phyloP scores from a whole-genome alignment of 2,113 vertebrate species.

The Potamarius usumacintae region DNA sequence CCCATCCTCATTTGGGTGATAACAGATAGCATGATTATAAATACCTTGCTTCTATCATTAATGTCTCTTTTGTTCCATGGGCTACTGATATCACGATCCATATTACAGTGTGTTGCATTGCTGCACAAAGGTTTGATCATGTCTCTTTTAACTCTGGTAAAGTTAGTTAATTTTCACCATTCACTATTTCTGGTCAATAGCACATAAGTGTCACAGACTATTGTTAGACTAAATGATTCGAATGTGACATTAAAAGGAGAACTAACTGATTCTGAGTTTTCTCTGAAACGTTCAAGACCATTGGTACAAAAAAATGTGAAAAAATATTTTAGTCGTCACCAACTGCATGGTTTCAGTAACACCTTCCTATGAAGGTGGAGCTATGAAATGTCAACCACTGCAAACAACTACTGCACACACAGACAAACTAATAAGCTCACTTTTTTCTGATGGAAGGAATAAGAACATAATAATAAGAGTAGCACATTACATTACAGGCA shows the following conservation, averaged over 20 bases:
- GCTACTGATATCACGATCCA: background rate
- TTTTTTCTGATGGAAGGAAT: background rate
- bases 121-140: background rate
- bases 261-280: background rate
- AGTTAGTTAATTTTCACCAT: background rate
- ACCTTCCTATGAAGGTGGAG: background rate
- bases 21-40: too few species aligned
- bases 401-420: background rate
- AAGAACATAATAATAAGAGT: background rate
- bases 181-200: background rate
- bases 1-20: too few species aligned
- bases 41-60: too few species aligned
- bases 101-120: background rate
- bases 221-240: background rate
- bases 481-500: too few species aligned
- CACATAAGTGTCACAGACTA: background rate
- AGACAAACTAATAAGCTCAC: background rate
- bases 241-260: background rate
- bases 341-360: background rate
- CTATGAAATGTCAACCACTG: background rate
- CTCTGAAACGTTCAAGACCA: background rate
- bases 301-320: background rate
- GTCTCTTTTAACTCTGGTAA: background rate
- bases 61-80: background rate
- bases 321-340: background rate